Evolutionary conservation across 2,113 vertebrate genomes (phyloP).

Genomic region (Grallaria varia): DNA sequence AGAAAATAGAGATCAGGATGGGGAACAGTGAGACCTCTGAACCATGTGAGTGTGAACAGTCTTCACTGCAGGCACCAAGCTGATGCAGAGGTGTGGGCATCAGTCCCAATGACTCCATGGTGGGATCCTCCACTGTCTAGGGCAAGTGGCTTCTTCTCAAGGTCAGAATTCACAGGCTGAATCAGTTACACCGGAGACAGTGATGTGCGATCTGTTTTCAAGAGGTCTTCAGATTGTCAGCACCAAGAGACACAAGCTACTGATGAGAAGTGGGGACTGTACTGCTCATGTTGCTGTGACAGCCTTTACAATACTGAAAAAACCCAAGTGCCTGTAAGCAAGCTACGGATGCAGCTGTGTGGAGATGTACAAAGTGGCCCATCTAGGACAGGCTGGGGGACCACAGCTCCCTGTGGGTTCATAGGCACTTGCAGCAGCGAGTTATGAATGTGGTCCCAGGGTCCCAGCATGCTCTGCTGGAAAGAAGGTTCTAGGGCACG

Average conservation of each 20-base stretch:
- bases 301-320: not conserved
- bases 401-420: not conserved
- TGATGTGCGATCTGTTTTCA: not conserved
- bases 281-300: not conserved
- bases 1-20: not conserved
- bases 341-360: not conserved
- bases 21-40: not conserved
- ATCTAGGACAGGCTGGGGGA: not conserved
- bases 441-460: not conserved
- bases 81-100: not conserved
- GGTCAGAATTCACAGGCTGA: not conserved
- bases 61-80: accelerated
- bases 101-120: accelerated
- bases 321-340: not conserved
- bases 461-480: not conserved
- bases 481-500: not conserved
- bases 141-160: not conserved
- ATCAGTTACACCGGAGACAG: not conserved
- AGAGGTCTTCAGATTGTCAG: not conserved
- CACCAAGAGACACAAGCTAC: not conserved
- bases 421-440: not conserved
- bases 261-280: not conserved
- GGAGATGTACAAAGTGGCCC: not conserved
- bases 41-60: not conserved
- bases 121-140: not conserved